Percentiles rank a stretch among this genome's conserved stretches.
These are phyloP conservation scores for Chrysomela aeneicollis DNA, from an alignment of 2,888 invertebrate species.

Conservation along the genomic window DNA sequence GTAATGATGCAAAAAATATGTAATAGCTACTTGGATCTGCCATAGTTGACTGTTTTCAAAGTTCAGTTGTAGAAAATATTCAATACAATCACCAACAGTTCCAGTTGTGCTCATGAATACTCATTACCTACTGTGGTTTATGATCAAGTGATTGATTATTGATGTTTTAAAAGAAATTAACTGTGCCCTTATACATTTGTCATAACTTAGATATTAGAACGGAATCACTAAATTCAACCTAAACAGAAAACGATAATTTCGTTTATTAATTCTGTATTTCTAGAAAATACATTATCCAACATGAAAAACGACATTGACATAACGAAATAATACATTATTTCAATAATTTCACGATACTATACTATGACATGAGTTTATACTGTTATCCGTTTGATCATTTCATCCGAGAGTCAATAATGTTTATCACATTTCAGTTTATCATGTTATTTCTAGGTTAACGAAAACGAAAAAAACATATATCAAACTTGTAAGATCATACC, in stretches of 20 bases:
- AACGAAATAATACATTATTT: too few species aligned
- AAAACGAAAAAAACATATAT: slow-evolving; percentile 8
- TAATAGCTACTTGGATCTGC: too few species aligned
- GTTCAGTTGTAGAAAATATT: not conserved
- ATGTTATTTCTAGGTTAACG: slow-evolving; percentile 12
- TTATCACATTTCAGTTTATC: not conserved
- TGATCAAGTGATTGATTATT: not conserved
- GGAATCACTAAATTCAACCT: slow-evolving; percentile 9
- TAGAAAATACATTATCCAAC: slow-evolving; percentile 40
- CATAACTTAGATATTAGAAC: not conserved
- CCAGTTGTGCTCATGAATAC: not conserved
- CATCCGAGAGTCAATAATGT: not conserved
- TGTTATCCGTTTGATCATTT: not conserved
- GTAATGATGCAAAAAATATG: too few species aligned
- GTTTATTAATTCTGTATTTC: slow-evolving; percentile 39
- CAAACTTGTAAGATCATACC: slow-evolving; percentile 25
- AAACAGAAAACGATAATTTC: slow-evolving; percentile 16
- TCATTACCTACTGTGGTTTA: not conserved
- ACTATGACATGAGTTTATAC: too few species aligned
- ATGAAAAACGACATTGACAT: not conserved
- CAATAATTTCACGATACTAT: too few species aligned
- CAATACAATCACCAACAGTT: not conserved
- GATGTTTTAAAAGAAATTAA: not conserved
- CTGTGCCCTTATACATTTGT: not conserved
- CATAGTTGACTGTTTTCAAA: not conserved